These are phyloP conservation scores for Chymomyza amoena DNA, from an alignment of 2,888 invertebrate genomes.

Conservation along the genomic window DNA sequence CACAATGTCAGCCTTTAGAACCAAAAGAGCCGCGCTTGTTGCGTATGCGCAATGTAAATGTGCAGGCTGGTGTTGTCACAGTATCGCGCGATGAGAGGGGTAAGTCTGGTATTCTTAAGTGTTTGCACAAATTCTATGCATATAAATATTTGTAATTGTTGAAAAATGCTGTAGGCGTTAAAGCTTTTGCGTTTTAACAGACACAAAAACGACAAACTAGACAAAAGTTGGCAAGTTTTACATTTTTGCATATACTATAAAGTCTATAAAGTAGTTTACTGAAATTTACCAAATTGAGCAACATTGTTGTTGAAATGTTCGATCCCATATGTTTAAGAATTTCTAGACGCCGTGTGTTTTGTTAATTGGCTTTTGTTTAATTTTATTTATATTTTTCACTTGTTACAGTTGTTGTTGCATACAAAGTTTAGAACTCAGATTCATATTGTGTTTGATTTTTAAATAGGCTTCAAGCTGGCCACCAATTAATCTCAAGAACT, in stretches of 20 bases:
- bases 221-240: not conserved
- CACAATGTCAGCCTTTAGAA: not conserved
- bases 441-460: too few species aligned
- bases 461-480: too few species aligned
- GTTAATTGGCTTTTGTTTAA: not conserved
- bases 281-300: not conserved
- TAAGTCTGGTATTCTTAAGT: slow-evolving; percentile 4
- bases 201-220: not conserved
- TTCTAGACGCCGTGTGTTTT: not conserved
- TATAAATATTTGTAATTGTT: not conserved
- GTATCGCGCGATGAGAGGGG: slow-evolving; percentile 17
- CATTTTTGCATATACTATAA: not conserved
- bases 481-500: too few species aligned
- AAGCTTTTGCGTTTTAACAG: slow-evolving; percentile 24
- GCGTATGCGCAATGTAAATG: slow-evolving; percentile 44
- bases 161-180: not conserved
- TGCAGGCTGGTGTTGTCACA: slow-evolving; percentile 18
- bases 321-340: not conserved
- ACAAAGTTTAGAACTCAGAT: too few species aligned
- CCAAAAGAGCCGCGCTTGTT: slow-evolving; percentile 9
- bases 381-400: not conserved
- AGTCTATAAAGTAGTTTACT: not conserved
- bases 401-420: too few species aligned
- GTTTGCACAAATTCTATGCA: not conserved
- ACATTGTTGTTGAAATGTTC: not conserved